These are phyloP conservation scores for Leucoraja erinaceus DNA, from an alignment of 2,113 vertebrate genomes.

Conservation along the genomic window DNA sequence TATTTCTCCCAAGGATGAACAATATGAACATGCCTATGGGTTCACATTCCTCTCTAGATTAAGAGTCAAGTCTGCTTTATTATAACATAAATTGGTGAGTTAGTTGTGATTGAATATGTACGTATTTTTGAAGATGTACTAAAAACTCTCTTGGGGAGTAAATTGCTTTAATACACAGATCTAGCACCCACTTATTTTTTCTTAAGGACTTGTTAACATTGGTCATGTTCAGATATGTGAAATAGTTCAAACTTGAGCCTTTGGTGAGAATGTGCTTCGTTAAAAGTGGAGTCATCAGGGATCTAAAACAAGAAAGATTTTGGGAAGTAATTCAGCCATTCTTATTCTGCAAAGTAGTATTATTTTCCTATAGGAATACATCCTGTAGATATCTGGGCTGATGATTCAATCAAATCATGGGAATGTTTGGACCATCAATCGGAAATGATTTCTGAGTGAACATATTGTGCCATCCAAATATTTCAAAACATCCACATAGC, in stretches of 20 bases:
- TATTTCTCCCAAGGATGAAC: background rate
- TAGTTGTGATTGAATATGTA: background rate
- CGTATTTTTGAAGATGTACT: background rate
- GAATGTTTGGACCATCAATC: background rate
- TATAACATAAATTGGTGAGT: background rate
- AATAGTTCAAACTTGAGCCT: background rate
- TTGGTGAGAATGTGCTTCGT: background rate
- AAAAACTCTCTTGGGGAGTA: background rate
- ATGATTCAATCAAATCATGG: background rate
- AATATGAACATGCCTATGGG: background rate
- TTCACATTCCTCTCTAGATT: background rate
- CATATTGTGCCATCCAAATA: no score
- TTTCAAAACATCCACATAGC: background rate
- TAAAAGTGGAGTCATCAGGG: background rate
- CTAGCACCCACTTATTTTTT: background rate
- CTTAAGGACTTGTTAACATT: constrained; percentile 6
- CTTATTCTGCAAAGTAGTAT: background rate
- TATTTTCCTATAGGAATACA: background rate
- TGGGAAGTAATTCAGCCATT: background rate
- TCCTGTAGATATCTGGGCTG: background rate
- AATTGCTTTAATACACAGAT: background rate
- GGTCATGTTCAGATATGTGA: background rate
- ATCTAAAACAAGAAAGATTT: background rate
- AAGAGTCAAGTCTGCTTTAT: background rate
- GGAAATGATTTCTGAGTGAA: no score